Evolutionary conservation across 2,888 invertebrate genomes (phyloP), one percentile per base, ranked within the genome.

Genomic region (Eupithecia pulchellata): DNA sequence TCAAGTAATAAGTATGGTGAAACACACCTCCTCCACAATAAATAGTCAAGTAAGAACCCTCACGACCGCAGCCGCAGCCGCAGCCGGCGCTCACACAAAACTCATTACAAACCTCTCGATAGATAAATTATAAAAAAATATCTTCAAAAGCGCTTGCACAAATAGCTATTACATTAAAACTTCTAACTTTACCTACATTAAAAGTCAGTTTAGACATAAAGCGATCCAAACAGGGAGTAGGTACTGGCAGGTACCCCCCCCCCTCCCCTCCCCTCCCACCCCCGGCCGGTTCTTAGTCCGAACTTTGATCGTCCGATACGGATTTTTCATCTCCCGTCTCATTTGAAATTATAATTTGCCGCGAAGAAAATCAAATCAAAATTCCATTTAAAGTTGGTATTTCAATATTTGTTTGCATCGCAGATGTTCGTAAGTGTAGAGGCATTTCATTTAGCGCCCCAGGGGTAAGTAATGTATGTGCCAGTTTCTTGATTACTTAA

Each of bases 331-430:
- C 91, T 89, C 85, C 81, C 82, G 79, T 86, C 91, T 91, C 90
- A 93, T 93, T 92, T 93, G 91, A 91, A 93, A 93, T 93, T 93
- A 93, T 92, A 93, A 93, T 83, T 82, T 84, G 84, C 85, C 82
- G 86, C 85, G 86, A 91, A 92, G 91, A 91, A 92, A 78, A 93
- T 93, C 92, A 89, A 92, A 93, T 93, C 93, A 92, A 93, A 92
- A 93, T 93, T 92, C 92, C 91, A 93, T 93, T 92, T 91, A 89
- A 92, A 92, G 88, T 89, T 92, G 83, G 79, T 86, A 88, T 91
- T 92, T 90, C 89, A 91, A 92, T 93, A 90, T 91, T 90, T 91
- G 90, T 90, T 89, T 85, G 86, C 81, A 81, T 81, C 83, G 82
- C 89, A 88, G 88, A 86, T 89, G 87, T 83, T 80, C 55, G 55